A percentile compares a stretch with the other conserved stretches of the same genome.
These are phyloP conservation scores for Gastrophryne carolinensis DNA, from an alignment of 2,797 vertebrate species.

Conservation along the genomic window DNA sequence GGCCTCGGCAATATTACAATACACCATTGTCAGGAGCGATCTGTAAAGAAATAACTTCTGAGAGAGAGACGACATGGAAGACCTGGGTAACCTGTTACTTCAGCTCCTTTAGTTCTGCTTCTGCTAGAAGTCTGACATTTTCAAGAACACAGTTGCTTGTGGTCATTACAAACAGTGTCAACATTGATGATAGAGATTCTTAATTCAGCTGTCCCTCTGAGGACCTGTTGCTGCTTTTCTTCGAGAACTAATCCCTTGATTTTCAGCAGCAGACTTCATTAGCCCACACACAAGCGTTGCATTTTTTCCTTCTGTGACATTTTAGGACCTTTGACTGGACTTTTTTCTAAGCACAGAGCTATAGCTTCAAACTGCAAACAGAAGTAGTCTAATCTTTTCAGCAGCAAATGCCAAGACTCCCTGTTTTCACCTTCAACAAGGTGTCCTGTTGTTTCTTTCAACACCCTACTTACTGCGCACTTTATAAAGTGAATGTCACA, in stretches of 20 bases:
- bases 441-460: slow-evolving; percentile 46
- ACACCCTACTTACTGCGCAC: slow-evolving; percentile 24
- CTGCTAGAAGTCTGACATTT: slow-evolving; percentile 43
- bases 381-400: slow-evolving; percentile 44
- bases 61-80: background rate
- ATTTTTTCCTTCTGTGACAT: slow-evolving; percentile 38
- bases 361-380: slow-evolving; percentile 25
- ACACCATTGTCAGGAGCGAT: slow-evolving; percentile 27
- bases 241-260: slow-evolving; percentile 46
- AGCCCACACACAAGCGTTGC: slow-evolving; percentile 47
- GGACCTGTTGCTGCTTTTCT: slow-evolving; percentile 37
- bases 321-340: slow-evolving; percentile 47
- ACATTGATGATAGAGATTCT: slow-evolving; percentile 44
- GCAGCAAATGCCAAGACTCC: slow-evolving; percentile 32
- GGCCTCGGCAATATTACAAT: slow-evolving; percentile 7
- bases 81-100: background rate
- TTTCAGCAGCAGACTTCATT: slow-evolving; percentile 47
- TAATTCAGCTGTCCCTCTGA: slow-evolving; percentile 27
- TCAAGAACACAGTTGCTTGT: slow-evolving; percentile 32
- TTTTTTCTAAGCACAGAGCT: slow-evolving; percentile 19
- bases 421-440: slow-evolving; percentile 28
- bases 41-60: background rate
- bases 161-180: slow-evolving; percentile 47
- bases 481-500: slow-evolving; percentile 23
- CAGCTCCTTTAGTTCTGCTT: background rate